Conservation (phyloP, 2,797 vertebrate genomes). For the Notolepis coatsorum region DNA sequence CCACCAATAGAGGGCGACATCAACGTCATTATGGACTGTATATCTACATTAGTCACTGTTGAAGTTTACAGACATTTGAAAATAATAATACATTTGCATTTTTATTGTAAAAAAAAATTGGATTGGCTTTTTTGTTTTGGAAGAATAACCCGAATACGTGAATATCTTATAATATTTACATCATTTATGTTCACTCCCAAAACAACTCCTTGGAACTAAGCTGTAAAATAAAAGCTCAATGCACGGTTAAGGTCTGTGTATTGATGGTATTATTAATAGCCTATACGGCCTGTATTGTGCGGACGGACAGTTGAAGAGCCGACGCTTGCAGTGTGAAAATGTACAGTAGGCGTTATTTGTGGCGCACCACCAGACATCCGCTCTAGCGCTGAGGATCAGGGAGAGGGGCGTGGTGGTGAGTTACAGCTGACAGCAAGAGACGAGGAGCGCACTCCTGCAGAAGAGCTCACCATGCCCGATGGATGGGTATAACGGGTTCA, state of each 20-base stretch:
- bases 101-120: neutral
- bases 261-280: neutral
- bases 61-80: neutral
- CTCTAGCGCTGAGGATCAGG: conserved; percentile 14
- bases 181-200: no score
- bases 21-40: conserved; percentile 26
- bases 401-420: conserved; percentile 57
- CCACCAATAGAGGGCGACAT: conserved; percentile 75
- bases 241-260: no score
- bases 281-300: no score
- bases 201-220: no score
- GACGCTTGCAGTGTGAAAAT: neutral
- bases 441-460: conserved; percentile 38
- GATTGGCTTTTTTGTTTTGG: neutral
- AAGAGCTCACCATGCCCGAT: conserved; percentile 28
- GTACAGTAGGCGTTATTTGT: neutral
- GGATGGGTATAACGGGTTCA: conserved; percentile 63
- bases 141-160: no score
- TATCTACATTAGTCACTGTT: neutral
- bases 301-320: neutral
- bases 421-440: conserved; percentile 45
- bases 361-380: no score
- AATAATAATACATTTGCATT: neutral
- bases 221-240: no score
- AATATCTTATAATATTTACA: no score